phyloP scores from a whole-genome alignment of 2,797 vertebrate species.

The Carcharodon carcharias region DNA sequence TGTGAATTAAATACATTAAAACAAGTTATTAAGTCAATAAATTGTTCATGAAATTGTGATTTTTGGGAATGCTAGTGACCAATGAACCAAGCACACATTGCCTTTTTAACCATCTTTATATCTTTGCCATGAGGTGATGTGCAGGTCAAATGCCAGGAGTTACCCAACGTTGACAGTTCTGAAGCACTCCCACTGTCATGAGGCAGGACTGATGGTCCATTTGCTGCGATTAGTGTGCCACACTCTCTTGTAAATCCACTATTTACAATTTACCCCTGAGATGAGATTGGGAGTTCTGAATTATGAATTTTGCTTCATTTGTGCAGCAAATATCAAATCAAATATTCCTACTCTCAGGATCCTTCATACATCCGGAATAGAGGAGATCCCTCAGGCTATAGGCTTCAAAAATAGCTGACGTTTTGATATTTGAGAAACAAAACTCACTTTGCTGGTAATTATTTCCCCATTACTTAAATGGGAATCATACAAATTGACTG shows the following conservation, averaged over 20 bases:
- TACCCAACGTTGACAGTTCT: background rate
- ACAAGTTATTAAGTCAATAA: background rate
- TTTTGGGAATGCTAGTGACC: background rate
- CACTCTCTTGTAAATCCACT: background rate
- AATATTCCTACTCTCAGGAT: background rate
- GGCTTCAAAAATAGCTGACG: background rate
- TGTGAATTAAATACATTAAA: background rate
- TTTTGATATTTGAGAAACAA: background rate
- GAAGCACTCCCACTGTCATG: background rate
- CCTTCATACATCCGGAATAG: too few relatives aligned
- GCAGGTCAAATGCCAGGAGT: background rate
- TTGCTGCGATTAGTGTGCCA: background rate
- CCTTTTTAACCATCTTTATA: background rate
- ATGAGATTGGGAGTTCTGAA: background rate
- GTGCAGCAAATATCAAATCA: background rate
- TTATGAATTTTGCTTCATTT: background rate
- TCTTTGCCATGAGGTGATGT: background rate
- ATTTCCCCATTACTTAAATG: background rate
- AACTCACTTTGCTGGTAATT: background rate
- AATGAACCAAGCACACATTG: background rate
- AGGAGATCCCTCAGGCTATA: background rate
- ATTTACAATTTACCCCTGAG: background rate
- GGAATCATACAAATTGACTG: background rate
- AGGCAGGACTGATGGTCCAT: background rate
- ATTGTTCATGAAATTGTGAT: background rate